Evolutionary conservation across 1,140 invertebrate species (phyloP), one percentile per base, ranked within the genome.

Genomic region (Nomia melanderi): DNA sequence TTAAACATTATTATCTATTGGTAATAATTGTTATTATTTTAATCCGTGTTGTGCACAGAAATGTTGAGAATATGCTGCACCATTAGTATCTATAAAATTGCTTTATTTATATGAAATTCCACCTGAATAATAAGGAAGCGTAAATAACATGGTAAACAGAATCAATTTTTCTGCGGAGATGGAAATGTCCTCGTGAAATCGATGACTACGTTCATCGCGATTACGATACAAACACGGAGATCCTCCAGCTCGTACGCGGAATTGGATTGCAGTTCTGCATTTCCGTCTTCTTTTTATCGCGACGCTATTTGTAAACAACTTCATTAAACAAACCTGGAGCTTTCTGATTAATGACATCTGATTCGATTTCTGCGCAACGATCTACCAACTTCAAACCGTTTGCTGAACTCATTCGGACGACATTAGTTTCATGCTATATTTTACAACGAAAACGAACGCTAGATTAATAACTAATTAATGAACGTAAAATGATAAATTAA

Each of bases 301-400:
- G 9, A 14, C 33, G 20, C n/a, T 31, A 14, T 9, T 11, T 23
- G 8, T 29, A 64, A 54, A 31, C 31, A 1, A 33, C 12, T 64
- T 41, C 33, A 7, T n/a, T 9, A 0, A 17, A 6, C 12, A 14
- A 36, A 31, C 33, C 47, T 65, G 54, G 60, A 41, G 47, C 1
- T 39, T 12, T 8, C 14, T 29, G 33, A 73, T 73, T 39, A 64
- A n/a, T n/a, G n/a, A 41, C 27, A 36, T 54, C 17, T 5, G 17
- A 33, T 29, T 64, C 20, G 2, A 64, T 39, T 54, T 14, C 20
- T 54, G 7, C 47, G 71, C n/a, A n/a, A 64, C 25, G 41, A 72
- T 20, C 5, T n/a, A n/a, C 6, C 44, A 44, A 17, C 11, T 14
- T 17, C 11, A 36, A 5, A 5, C 33, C 33, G 33, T 36, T 36